Base-by-base conservation (phyloP, 1,140 invertebrate species). In the Stegodyphus mimosarum region DNA sequence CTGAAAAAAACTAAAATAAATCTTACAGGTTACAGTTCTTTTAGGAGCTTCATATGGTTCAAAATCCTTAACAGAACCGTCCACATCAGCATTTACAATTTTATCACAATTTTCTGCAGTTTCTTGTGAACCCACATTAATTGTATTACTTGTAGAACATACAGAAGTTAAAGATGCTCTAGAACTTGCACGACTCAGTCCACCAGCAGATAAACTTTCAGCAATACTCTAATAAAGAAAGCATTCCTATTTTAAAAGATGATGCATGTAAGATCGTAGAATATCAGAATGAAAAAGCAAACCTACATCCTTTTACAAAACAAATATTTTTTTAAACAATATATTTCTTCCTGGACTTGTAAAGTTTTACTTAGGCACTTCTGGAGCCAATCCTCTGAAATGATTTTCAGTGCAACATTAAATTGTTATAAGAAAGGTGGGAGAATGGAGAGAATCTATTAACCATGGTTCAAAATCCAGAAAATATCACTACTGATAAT, bases 181-280 rank as follows among this genome's bases (percentile, higher is more conserved):
- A 6, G 88, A 88, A 83, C 86, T 87, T 17, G 88, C 74, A 52
- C 87, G 74, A 83, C 75, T 87, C n/a, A 81, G 55, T n/a, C 64
- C 71, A n/a, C 78, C 79, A 6, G 33, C 17, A 72, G 49, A 64
- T 55, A 87, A 67, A 55, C 86, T 87, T 76, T 88, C 85, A 63
- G 87, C 84, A 64, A 88, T 87, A 86, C 75, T 86, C 85, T 87
- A 53, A 11, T 69, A 70, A 64, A 64, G 66, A 55, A 50, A 60
- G 15, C 15, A 60, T 33, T 33, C 33, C 33, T 33, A 33, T 33
- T 33, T 33, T 33, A 33, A 33, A 33, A 33, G 33, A 33, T 33
- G 33, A 33, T 33, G 33, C 33, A 33, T 33, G 33, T 33, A 33
- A 33, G 33, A 33, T 33, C 33, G 3, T 33, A 33, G 33, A 33